Conservation (phyloP, 2,888 invertebrate genomes). For the Protodeltote pygarga region DNA sequence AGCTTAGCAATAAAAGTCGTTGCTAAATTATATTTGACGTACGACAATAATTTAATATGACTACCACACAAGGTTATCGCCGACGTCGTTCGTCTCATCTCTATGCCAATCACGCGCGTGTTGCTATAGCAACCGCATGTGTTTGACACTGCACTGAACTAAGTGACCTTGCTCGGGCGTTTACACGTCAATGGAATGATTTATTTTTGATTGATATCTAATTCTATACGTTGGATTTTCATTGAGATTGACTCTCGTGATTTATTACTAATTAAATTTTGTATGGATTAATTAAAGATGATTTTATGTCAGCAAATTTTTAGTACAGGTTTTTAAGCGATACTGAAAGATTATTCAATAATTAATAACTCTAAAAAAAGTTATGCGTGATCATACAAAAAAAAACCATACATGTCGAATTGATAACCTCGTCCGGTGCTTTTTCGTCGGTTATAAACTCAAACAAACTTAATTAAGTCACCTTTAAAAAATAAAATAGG, state of each 20-base stretch:
- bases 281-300: too few relatives aligned
- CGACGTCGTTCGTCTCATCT: slow-evolving; percentile 11
- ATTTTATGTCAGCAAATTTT: too few relatives aligned
- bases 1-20: slow-evolving; percentile 2
- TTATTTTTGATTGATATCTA: slow-evolving; percentile 10
- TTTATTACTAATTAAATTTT: too few relatives aligned
- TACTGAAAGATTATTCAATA: too few relatives aligned
- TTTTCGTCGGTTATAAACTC: too few relatives aligned
- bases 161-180: slow-evolving; percentile 50
- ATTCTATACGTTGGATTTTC: slow-evolving; percentile 16
- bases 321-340: too few relatives aligned
- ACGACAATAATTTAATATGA: slow-evolving; percentile 26
- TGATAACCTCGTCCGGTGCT: too few relatives aligned
- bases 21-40: slow-evolving; percentile 12
- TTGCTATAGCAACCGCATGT: slow-evolving; percentile 46
- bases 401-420: too few relatives aligned
- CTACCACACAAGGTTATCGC: slow-evolving; percentile 29
- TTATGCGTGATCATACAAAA: too few relatives aligned
- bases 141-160: slow-evolving; percentile 43
- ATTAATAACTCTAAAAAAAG: too few relatives aligned
- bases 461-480: too few relatives aligned
- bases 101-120: slow-evolving; percentile 42
- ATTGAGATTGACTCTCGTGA: slow-evolving; percentile 20
- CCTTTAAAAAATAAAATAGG: too few relatives aligned
- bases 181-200: slow-evolving; percentile 41